phyloP scores from a whole-genome alignment of 2,113 vertebrate genomes.

The Corapipo altera region DNA sequence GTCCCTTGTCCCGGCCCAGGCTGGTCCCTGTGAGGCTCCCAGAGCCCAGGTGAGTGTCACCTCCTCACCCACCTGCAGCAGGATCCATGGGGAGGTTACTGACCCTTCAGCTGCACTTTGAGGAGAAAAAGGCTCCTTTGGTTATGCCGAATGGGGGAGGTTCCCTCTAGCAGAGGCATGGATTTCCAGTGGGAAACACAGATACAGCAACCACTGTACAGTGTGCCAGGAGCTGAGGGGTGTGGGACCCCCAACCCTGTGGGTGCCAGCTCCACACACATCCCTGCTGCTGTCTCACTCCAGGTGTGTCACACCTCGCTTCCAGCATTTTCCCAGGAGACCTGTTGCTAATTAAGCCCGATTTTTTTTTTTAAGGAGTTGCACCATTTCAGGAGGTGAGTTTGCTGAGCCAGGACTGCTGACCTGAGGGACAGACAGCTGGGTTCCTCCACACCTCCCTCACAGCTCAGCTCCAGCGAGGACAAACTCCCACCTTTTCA shows the following conservation, averaged over 20 bases:
- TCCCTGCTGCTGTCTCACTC: neutral
- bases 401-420: neutral
- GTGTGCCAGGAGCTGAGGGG: neutral
- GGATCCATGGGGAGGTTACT: neutral
- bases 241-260: neutral
- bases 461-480: neutral
- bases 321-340: neutral
- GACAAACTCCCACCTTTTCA: neutral
- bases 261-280: neutral
- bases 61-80: neutral
- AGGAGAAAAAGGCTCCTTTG: neutral
- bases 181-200: neutral
- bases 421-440: neutral
- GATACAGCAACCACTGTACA: neutral
- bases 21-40: neutral
- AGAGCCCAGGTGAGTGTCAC: neutral
- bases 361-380: neutral
- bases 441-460: too few species aligned
- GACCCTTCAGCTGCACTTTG: neutral
- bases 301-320: neutral
- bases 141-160: neutral
- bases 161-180: neutral
- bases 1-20: neutral
- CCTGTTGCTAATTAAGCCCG: neutral
- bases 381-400: neutral